Conservation (phyloP, 2,888 invertebrate species). For the Plebejus melissa region DNA sequence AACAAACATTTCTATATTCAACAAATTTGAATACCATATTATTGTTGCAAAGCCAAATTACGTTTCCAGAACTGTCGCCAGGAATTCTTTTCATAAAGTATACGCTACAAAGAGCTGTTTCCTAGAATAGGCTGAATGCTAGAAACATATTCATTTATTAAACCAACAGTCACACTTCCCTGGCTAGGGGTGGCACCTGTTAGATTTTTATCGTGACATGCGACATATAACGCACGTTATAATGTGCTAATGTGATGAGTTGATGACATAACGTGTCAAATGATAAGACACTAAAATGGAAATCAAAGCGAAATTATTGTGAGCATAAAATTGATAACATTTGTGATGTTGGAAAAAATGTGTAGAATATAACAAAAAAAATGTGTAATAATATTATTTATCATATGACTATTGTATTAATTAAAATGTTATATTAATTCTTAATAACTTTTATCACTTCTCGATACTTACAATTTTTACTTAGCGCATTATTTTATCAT, state of each 20-base stretch:
- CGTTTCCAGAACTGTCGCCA: background rate
- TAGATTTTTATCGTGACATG: background rate
- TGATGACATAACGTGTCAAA: background rate
- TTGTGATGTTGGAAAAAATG: too few relatives aligned
- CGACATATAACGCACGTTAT: background rate
- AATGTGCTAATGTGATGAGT: background rate
- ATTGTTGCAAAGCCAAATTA: background rate
- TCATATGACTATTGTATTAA: too few relatives aligned
- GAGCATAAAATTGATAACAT: too few relatives aligned
- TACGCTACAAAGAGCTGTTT: background rate
- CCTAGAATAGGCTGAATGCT: background rate
- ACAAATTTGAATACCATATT: background rate
- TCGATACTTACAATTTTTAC: too few relatives aligned
- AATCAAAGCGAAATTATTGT: background rate
- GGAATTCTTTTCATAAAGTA: slow-evolving; percentile 4
- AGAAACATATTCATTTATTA: slow-evolving; percentile 6
- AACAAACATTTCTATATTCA: background rate
- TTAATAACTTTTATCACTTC: too few relatives aligned
- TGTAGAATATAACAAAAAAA: too few relatives aligned
- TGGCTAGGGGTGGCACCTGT: background rate
- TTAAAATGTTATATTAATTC: too few relatives aligned
- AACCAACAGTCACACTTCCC: slow-evolving; percentile 2
- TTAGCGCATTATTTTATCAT: too few relatives aligned
- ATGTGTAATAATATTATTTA: too few relatives aligned
- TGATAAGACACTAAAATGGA: background rate